Evolutionary conservation across 1,140 invertebrate genomes (phyloP).

Genomic region (Trissolcus basalis): DNA sequence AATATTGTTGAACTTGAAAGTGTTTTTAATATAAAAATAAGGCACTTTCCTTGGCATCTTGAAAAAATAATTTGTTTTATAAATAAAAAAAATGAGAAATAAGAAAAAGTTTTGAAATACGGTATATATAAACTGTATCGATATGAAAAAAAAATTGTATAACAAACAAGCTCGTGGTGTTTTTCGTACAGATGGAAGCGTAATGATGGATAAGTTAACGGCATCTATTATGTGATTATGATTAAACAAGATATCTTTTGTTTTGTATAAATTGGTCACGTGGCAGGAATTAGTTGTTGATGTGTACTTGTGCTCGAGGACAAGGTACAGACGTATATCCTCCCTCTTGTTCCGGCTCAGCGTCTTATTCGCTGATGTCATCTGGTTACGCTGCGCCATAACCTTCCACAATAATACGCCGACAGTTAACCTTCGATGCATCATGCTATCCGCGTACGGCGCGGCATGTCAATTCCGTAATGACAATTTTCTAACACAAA

Average conservation of each 20-base stretch:
- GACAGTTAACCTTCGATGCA: constrained; percentile 59
- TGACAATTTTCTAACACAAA: constrained; percentile 58
- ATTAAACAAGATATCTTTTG: constrained; percentile 27
- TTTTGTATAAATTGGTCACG: constrained; percentile 40
- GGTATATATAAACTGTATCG: too few relatives aligned
- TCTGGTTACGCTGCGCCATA: constrained; percentile 59
- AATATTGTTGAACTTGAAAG: too few relatives aligned
- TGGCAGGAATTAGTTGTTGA: constrained; percentile 21
- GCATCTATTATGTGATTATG: constrained; percentile 42
- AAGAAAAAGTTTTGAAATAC: too few relatives aligned
- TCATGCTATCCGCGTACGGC: constrained; percentile 47
- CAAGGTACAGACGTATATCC: constrained; percentile 50
- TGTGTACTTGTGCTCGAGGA: constrained; percentile 57
- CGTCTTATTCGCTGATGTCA: constrained; percentile 58
- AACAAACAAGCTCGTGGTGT: too few relatives aligned
- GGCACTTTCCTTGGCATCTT: too few relatives aligned
- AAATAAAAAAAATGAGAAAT: too few relatives aligned
- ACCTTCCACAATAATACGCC: constrained; percentile 60
- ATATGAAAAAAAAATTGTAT: too few relatives aligned
- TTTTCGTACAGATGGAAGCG: too few relatives aligned
- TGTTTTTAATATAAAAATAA: too few relatives aligned
- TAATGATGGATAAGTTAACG: too few relatives aligned
- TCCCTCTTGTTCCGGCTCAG: constrained; percentile 56
- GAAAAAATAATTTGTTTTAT: too few relatives aligned
- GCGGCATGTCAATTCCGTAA: constrained; percentile 54